phyloP scores from a whole-genome alignment of 2,797 vertebrate genomes.

The Tapirus indicus region DNA sequence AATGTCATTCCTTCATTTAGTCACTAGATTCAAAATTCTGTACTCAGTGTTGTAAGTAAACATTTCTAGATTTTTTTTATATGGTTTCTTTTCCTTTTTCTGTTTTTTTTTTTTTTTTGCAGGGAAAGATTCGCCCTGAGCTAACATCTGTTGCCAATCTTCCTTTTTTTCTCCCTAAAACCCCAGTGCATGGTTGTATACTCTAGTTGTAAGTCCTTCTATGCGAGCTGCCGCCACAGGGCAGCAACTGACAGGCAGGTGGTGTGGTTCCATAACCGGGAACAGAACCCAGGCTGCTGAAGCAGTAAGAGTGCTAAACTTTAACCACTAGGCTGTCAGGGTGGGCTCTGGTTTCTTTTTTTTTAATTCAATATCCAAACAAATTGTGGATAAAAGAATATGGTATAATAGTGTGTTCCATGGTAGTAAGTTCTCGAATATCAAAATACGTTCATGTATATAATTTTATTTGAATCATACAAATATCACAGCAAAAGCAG shows the following conservation, averaged over 20 bases:
- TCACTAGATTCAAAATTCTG: not conserved
- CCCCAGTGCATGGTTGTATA: no score
- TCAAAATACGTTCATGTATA: not conserved
- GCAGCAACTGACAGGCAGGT: no score
- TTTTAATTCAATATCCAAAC: not conserved
- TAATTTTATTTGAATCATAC: not conserved
- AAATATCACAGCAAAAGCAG: not conserved
- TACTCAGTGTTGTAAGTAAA: not conserved
- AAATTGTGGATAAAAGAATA: slow-evolving; percentile 21
- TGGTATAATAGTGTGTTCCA: not conserved
- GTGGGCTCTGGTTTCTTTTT: not conserved
- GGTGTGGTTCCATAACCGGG: no score
- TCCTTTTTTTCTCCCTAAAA: no score
- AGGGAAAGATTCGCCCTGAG: no score
- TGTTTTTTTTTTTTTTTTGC: not conserved
- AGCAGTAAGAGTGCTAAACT: no score
- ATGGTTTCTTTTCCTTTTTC: not conserved
- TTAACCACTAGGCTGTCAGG: no score
- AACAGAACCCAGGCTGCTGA: no score
- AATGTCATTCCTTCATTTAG: not conserved
- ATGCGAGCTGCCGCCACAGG: no score
- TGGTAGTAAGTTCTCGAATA: not conserved
- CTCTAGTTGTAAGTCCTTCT: no score
- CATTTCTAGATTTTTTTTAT: slow-evolving; percentile 34
- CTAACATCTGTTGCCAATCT: no score